A percentile compares a stretch with the other conserved stretches of the same genome.
phyloP scores from a whole-genome alignment of 2,888 invertebrate species.

The Zonitis immaculata region DNA sequence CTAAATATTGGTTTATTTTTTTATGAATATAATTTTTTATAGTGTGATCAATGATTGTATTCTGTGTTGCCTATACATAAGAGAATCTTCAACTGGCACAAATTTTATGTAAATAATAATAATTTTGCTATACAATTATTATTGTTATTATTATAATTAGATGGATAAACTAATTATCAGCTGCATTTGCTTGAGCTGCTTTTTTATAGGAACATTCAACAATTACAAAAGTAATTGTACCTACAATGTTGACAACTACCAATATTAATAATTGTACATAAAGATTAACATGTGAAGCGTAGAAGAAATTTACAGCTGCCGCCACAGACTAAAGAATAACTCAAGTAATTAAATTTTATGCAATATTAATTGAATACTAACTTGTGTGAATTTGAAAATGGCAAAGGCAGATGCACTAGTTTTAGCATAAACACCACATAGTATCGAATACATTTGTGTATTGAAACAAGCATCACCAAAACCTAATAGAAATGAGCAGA shows the following conservation, averaged over 20 bases:
- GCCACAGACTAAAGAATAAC: slow-evolving; percentile 69
- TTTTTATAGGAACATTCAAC: slow-evolving; percentile 61
- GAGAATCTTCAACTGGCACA: too few species aligned
- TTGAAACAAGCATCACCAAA: slow-evolving; percentile 98
- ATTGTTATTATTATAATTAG: too few species aligned
- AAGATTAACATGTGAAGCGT: slow-evolving; percentile 67
- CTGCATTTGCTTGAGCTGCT: too few species aligned
- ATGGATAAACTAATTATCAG: too few species aligned
- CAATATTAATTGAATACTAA: slow-evolving; percentile 34
- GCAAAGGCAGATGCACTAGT: slow-evolving; percentile 96
- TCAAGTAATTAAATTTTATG: background rate
- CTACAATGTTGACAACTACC: slow-evolving; percentile 64
- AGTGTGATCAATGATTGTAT: too few species aligned
- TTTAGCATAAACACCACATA: slow-evolving; percentile 82
- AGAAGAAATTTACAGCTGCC: slow-evolving; percentile 80
- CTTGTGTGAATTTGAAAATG: slow-evolving; percentile 93
- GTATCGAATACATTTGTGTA: slow-evolving; percentile 89
- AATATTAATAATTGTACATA: slow-evolving; percentile 70
- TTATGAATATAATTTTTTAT: too few species aligned
- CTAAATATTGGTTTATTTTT: too few species aligned
- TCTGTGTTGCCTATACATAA: too few species aligned
- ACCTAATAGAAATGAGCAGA: slow-evolving; percentile 88
- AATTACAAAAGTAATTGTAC: slow-evolving; percentile 70
- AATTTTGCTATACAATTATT: too few species aligned
- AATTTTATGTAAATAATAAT: too few species aligned